phyloP scores from a whole-genome alignment of 2,113 vertebrate species.

The Anseranas semipalmata region DNA sequence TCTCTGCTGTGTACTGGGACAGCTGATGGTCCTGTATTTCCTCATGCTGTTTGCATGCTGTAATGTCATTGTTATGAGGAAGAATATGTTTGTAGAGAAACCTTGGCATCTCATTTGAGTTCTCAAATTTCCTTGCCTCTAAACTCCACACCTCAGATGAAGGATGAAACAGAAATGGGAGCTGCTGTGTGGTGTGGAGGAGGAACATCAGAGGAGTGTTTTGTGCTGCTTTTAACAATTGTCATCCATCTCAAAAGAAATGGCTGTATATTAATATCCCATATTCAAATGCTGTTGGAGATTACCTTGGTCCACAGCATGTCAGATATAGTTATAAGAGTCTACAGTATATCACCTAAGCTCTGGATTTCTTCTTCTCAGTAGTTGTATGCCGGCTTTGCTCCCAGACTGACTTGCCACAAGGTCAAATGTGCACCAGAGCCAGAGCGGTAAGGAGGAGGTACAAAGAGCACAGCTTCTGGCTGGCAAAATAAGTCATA shows the following conservation, averaged over 20 bases:
- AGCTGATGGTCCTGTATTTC: background rate
- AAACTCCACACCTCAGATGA: background rate
- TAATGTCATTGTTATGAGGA: background rate
- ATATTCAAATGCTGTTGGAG: background rate
- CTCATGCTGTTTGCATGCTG: background rate
- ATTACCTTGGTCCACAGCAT: background rate
- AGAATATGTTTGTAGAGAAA: background rate
- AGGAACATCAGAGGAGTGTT: background rate
- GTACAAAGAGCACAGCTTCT: background rate
- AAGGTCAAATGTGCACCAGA: background rate
- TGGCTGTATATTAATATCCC: background rate
- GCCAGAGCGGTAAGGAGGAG: background rate
- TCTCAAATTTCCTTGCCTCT: background rate
- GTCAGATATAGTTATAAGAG: background rate
- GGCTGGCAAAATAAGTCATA: background rate
- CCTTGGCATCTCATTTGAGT: background rate
- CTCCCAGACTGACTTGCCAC: background rate
- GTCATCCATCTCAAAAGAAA: background rate
- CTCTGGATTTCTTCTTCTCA: background rate
- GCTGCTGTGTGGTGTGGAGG: background rate
- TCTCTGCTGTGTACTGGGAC: background rate
- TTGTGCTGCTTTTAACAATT: background rate
- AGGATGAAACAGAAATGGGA: background rate
- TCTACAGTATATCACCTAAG: background rate
- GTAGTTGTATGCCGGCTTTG: background rate